These are phyloP conservation scores for Drosophila athabasca DNA, from an alignment of 1,140 invertebrate genomes.

Conservation along the genomic window DNA sequence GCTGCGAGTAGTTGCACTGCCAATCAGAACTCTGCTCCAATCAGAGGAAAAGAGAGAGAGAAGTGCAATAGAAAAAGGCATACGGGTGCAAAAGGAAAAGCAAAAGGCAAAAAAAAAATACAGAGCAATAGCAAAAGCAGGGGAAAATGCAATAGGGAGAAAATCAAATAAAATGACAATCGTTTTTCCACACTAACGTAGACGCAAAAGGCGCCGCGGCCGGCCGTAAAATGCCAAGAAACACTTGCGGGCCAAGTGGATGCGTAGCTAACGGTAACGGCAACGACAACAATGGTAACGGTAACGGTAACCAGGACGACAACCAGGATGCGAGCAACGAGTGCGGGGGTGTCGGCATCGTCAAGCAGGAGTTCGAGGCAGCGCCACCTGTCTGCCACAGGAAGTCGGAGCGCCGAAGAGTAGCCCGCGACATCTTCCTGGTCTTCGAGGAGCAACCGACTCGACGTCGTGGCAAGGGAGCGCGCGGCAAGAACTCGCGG, in stretches of 20 bases:
- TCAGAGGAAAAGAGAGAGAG: conserved; percentile 48
- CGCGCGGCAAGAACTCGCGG: conserved; percentile 51
- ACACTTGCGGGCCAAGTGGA: conserved; percentile 79
- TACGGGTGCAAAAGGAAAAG: conserved; percentile 55
- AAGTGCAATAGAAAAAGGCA: conserved; percentile 60
- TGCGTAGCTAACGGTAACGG: conserved; percentile 56
- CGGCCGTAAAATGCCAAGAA: conserved; percentile 78
- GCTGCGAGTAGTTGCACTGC: conserved; percentile 39
- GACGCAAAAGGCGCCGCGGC: conserved; percentile 43
- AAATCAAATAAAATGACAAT: conserved; percentile 51
- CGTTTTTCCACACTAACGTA: conserved; percentile 55
- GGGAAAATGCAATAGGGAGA: conserved; percentile 14
- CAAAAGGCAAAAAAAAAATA: conserved; percentile 20
- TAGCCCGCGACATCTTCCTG: conserved; percentile 80
- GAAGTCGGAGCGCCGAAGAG: conserved; percentile 79
- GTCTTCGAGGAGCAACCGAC: conserved; percentile 78
- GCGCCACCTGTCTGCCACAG: conserved; percentile 71
- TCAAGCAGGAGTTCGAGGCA: conserved; percentile 68
- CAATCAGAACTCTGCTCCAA: conserved; percentile 71
- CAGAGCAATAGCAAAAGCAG: conserved; percentile 18
- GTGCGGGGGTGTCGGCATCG: conserved; percentile 24
- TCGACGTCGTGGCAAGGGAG: conserved; percentile 63
- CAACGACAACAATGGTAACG: conserved; percentile 36
- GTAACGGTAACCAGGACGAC: conserved; percentile 9
- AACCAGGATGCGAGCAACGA: conserved; percentile 5